Evolutionary conservation across 1,140 invertebrate species (phyloP), one percentile per base, ranked within the genome.

Genomic region (Oryctes rhinoceros): DNA sequence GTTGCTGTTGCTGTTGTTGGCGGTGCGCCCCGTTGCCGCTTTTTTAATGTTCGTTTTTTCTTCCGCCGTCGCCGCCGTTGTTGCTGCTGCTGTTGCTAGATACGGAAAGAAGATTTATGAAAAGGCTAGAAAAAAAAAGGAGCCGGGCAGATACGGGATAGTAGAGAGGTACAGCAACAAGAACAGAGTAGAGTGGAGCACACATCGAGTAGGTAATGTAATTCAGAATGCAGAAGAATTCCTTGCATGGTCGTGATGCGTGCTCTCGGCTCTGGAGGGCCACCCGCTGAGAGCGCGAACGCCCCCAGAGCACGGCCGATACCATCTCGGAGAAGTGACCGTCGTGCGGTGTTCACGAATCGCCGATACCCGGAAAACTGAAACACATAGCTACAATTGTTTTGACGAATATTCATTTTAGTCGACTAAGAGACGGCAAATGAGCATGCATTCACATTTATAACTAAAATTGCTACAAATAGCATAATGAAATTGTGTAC

Each of bases 161-260:
- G n/a, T 18, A 13, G 53, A 59, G 53, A 59, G 53, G 13, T 15
- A 18, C 18, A 18, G 18, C 18, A 71, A 62, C 20, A 15, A 15
- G 9, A 24, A 15, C 20, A 35, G 65, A 20, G 24, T 1, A 37
- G 65, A 35, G 18, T 15, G 35, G 20, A 15, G 24, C 24, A 13
- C 11, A 71, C 24, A 71, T 13, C 18, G 24, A 71, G 24, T 30
- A 30, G 24, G 24, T 71, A 71, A 71, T 71, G 65, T 71, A 71
- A 71, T 71, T 71, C 65, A 71, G 65, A 71, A 71, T 71, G 65
- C 65, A 71, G 65, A 71, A 71, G 65, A 71, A 71, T 71, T 71
- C 65, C 24, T 37, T 37, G 65, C 65, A 37, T 71, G 24, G 24
- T 71, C 65, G 65, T 71, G 65, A 18, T 71, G 65, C 65, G 65